Evolutionary conservation across 2,797 vertebrate genomes (phyloP), one percentile per base, ranked within the genome.

Genomic region (Micromesistius poutassou): DNA sequence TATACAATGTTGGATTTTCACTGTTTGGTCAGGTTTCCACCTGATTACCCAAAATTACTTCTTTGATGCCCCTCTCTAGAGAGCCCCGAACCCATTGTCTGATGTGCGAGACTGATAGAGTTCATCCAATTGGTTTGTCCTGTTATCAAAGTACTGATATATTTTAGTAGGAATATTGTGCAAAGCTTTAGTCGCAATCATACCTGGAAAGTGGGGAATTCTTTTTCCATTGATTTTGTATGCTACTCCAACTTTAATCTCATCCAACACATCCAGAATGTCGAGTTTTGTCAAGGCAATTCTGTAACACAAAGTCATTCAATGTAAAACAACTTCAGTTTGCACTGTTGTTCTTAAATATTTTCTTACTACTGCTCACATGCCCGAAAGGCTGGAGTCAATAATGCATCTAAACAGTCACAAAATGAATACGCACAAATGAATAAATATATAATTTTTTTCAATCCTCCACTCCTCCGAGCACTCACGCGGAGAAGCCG

Each of bases 211-310:
- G 91, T 99, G 96, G 0, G 97, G 98, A 81, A 99, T 96, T 92
- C 96, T 94, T 90, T 97, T 99, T 72, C 97, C 97, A 7, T 95
- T 96, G 77, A 99, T 88, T 91, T 96, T 99, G 91, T 99, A 99
- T 22, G 98, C 95, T 36, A 99, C 87, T 70, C 97, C 97, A 0
- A 99, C 95, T 95, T 98, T 98, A 84, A 99, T 96, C 91, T 99
- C 97, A 86, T 96, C 96, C 90, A 99, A 90, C 80, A 95, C 93
- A 78, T 99, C 98, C 77, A 99, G 91, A 93, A 99, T 99, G 92
- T 99, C 98, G 90, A 99, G 94, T 93, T 99, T 99, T 82, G 97
- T 99, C 87, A 99, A 92, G 74, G 98, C 98, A 91, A 99, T 95
- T 85, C 98, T 99, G 91, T 81, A 62, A 72, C 66, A 82, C 19